Base-by-base conservation (phyloP, 1,140 invertebrate species). In the Brachionus asplanchnoidis region DNA sequence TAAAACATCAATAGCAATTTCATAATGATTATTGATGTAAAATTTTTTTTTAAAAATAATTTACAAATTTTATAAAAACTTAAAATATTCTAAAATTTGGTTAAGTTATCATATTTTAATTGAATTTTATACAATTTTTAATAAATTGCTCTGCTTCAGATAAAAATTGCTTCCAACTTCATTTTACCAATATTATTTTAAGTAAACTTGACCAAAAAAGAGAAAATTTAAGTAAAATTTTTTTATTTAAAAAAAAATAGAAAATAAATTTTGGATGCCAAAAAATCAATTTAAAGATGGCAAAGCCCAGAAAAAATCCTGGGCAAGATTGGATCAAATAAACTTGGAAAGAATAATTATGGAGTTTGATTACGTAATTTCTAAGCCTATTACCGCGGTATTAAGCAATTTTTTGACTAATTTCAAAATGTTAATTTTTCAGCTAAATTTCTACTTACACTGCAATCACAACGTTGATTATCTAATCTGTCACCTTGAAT, bases 401-500 rank as follows among this genome's bases (percentile, higher is more conserved):
- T 20, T 75, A 75, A 42, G n/a, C 32, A 75, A 40, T 36, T 70
- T 28, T 23, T 70, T n/a, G 26, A 8, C 66, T 20, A 40, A 70
- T 75, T 75, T 75, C 23, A 32, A 75, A 40, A 75, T 75, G 70
- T 75, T 46, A 40, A 68, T 75, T 75, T 20, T 42, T 23, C 32
- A 42, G 32, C 12, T 5, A 50, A 23, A 20, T 50, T 26, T 50
- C 12, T 36, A 65, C 79, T 82, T 82, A 82, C 79, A 68, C 79
- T 82, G 32, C 60, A 82, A 82, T 82, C 79, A 82, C 79, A 82
- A 82, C 79, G 79, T 65, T 82, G 79, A 36, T 82, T 82, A 68
- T 82, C 79, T 82, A 82, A 82, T 82, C 79, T 60, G 79, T 82
- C 79, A 42, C 79, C 79, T 82, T 82, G 79, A 42, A 82, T 82